Base-by-base conservation (phyloP, 1,140 invertebrate species). In the Ostrea edulis region DNA sequence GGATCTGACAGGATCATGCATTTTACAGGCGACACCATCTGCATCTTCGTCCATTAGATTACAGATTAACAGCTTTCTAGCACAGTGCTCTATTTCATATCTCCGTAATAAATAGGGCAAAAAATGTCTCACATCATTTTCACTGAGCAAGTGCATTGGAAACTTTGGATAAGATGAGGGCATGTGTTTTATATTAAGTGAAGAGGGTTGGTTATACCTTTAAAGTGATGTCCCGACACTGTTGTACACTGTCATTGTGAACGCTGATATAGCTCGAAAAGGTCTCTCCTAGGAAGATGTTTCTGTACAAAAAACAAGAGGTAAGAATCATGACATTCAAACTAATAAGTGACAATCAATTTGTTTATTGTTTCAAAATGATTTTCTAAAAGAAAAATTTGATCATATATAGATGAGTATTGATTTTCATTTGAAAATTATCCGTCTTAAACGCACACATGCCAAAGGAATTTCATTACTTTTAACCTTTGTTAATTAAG, bases 251-350 rank as follows among this genome's bases (percentile, higher is more conserved):
- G 94, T 98, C 98, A 96, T 99, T 99, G 93, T 99, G 98, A 82
- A 99, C 97, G 96, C 98, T 98, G 84, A 99, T 97, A 94, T 99
- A 99, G 94, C 98, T 98, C 0, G 98, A 98, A 96, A 99, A 99
- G 35, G 98, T 99, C 96, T 99, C 99, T 25, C 99, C 99, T 44
- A 98, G 94, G 95, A 97, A 97, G 91, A 97, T 97, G 94, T 97
- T 97, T 82, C 97, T 97, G 94, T 91, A 96, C 90, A 89, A 87
- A 9, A 29, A 77, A 77, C 2, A n/a, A 83, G 8, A 83, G 44
- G 82, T 83, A 83, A 52, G 44, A n/a, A 52, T 53, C n/a, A 20
- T 2, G 20, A 83, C 52, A 51, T 83, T 51, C 35, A 83, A 52
- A 14, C 52, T 22, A 22, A 81, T 8, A 81, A 81, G n/a, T 20